Evolutionary conservation across 2,888 invertebrate genomes (phyloP), one percentile per base, ranked within the genome.

Genomic region (Aromia moschata): DNA sequence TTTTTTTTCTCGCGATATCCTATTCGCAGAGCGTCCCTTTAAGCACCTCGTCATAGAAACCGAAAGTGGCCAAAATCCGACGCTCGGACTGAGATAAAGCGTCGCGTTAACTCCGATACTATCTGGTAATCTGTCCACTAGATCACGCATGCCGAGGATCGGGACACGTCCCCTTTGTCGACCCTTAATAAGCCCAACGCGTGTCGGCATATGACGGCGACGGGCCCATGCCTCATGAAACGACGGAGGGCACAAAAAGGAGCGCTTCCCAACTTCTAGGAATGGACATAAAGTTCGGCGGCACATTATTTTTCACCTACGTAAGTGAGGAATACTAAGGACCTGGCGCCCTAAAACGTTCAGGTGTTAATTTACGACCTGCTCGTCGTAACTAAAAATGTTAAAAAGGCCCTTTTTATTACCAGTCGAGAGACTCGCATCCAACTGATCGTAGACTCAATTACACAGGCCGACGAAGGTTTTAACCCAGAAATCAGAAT

Each of bases 111-210:
- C 56, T 33, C 14, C 36, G 53, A 53, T 56, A 60, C 45, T 63
- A 66, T 66, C 65, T 36, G 60, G 58, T 61, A 60, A 64, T 66
- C 64, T 66, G 56, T 53, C 53, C 58, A 52, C 46, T 52, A 45
- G 47, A 59, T 56, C 55, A 55, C 60, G 64, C 64, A 66, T 64
- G 56, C 56, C 58, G 49, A 62, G 60, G 62, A 60, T 56, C 46
- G 54, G 37, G 55, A 53, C 49, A 56, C 53, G 59, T 60, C 63
- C 62, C 62, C 60, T 64, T n/a, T 66, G 60, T 66, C 54, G 46
- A 46, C 56, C 51, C 58, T 66, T 63, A 61, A 58, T 60, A 66
- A 54, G 58, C 66, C 52, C 41, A 56, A 56, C 66, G 66, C 66
- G 66, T 66, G 66, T 62, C 64, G 44, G 61, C 57, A 60, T 63